Percentiles rank a stretch among this genome's conserved stretches.
Conservation (phyloP, 2,888 invertebrate genomes). For the Andrena marginata region DNA sequence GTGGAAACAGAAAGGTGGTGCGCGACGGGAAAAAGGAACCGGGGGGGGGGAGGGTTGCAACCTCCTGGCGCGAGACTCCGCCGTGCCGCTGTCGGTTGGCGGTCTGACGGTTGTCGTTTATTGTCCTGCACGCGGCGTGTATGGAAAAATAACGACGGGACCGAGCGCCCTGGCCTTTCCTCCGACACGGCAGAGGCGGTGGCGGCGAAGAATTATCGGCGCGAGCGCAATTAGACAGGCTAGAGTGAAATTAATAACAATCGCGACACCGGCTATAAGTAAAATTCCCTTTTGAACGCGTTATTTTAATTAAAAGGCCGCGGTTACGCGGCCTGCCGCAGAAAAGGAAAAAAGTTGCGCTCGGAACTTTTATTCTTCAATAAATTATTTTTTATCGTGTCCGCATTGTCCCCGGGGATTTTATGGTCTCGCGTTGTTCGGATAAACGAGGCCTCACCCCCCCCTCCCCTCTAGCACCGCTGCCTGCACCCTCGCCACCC, state of each 20-base stretch:
- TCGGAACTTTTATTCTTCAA: constrained; percentile 61
- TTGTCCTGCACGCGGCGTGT: constrained; percentile 42
- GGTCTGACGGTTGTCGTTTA: constrained; percentile 44
- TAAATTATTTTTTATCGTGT: constrained; percentile 65
- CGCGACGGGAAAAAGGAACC: constrained; percentile 21
- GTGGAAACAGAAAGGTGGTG: constrained; percentile 42
- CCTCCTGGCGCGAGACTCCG: constrained; percentile 36
- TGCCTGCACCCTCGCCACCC: neutral
- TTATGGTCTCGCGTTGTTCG: constrained; percentile 60
- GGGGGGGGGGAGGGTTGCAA: constrained; percentile 23
- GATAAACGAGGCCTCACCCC: constrained; percentile 53
- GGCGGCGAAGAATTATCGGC: constrained; percentile 53
- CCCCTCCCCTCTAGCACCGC: neutral
- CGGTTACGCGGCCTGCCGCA: constrained; percentile 11
- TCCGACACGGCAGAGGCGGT: neutral
- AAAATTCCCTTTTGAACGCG: constrained; percentile 59
- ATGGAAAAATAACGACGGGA: constrained; percentile 54
- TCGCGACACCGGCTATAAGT: constrained; percentile 57
- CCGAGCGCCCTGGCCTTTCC: constrained; percentile 18
- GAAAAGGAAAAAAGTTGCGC: constrained; percentile 45
- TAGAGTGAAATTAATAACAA: constrained; percentile 66
- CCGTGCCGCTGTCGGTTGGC: constrained; percentile 38
- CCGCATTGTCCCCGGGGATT: constrained; percentile 58
- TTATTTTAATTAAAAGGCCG: constrained; percentile 65
- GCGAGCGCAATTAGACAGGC: constrained; percentile 62